phyloP scores from a whole-genome alignment of 2,888 invertebrate species.

The Campoplex nolae region DNA sequence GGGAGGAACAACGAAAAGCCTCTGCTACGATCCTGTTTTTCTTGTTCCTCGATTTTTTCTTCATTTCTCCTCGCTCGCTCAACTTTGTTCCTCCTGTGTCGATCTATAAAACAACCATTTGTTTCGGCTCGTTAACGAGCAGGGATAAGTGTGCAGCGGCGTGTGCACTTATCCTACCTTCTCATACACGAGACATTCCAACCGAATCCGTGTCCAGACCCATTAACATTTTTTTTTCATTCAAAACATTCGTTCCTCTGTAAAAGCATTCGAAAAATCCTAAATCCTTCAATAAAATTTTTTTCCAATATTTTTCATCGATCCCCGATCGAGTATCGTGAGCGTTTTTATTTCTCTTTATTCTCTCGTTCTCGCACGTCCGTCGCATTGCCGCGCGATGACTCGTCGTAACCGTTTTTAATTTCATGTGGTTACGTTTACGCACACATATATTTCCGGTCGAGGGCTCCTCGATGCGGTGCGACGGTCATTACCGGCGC shows the following conservation, averaged over 20 bases:
- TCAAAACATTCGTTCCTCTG: not conserved
- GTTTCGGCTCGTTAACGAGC: conserved; percentile 39
- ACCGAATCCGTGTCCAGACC: not conserved
- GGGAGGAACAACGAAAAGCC: conserved; percentile 28
- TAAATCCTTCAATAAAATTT: not conserved
- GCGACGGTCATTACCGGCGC: conserved; percentile 53
- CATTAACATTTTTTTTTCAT: conserved; percentile 23
- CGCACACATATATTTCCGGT: not conserved
- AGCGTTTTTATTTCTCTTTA: conserved; percentile 4
- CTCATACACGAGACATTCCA: conserved; percentile 13
- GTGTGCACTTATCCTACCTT: conserved; percentile 8
- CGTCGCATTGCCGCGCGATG: conserved; percentile 25
- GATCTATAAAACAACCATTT: conserved; percentile 38
- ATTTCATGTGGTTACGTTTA: not conserved
- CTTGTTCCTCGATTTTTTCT: not conserved
- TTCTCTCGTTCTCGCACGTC: not conserved
- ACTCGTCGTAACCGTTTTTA: conserved; percentile 31
- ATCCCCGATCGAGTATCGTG: not conserved
- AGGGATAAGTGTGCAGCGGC: conserved; percentile 20
- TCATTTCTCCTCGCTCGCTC: not conserved
- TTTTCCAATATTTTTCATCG: not conserved
- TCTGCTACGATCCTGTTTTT: conserved; percentile 16
- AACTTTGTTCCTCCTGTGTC: not conserved
- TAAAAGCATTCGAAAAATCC: not conserved
- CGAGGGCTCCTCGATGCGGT: conserved; percentile 9